These are phyloP conservation scores for Choristoneura fumiferana DNA, from an alignment of 1,140 invertebrate genomes.

Conservation along the genomic window DNA sequence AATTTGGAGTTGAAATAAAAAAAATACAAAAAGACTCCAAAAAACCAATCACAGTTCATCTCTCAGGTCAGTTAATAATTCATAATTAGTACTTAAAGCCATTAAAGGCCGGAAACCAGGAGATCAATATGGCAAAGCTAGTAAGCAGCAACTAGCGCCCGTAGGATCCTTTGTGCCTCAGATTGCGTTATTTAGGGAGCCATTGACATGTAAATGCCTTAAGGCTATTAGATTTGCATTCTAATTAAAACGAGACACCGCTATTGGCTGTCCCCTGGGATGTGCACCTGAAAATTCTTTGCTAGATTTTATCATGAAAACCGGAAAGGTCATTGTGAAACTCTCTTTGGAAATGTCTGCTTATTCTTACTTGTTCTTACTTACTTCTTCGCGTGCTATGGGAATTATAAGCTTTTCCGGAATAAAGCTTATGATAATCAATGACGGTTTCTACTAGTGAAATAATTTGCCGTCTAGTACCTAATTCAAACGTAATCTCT, in stretches of 20 bases:
- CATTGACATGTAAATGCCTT: conserved; percentile 72
- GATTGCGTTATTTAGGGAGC: conserved; percentile 61
- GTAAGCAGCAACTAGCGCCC: conserved; percentile 26
- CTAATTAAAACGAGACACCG: conserved; percentile 66
- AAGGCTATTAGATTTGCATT: conserved; percentile 73
- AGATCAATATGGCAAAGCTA: conserved; percentile 41
- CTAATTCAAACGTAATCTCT: too few species aligned
- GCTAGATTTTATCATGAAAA: neutral
- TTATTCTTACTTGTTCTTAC: too few species aligned
- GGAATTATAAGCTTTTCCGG: too few species aligned
- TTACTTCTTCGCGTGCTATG: too few species aligned
- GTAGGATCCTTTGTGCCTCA: conserved; percentile 54
- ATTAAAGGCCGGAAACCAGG: conserved; percentile 30
- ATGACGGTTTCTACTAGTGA: too few species aligned
- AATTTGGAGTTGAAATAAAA: too few species aligned
- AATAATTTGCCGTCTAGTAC: too few species aligned
- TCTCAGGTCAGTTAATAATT: neutral
- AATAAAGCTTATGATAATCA: too few species aligned
- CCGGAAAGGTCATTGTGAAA: too few species aligned
- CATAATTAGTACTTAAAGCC: conserved; percentile 35
- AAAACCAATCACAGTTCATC: too few species aligned
- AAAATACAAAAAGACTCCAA: too few species aligned
- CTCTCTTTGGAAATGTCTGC: too few species aligned
- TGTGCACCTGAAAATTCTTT: conserved; percentile 23
- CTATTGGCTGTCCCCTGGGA: conserved; percentile 33